Conservation (phyloP, 1,140 invertebrate species). For the Spodoptera frugiperda region DNA sequence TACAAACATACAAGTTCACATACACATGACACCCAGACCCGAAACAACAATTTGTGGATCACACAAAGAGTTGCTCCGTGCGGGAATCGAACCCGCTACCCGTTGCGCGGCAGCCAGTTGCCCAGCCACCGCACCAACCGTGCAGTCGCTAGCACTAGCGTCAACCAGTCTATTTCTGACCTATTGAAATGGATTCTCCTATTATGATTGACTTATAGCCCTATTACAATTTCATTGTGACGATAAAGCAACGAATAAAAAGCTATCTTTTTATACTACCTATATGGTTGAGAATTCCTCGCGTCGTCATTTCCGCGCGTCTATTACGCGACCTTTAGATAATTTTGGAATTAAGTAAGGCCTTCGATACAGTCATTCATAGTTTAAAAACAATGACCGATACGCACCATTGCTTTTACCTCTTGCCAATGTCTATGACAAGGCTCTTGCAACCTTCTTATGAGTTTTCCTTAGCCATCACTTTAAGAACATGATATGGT, state of each 20-base stretch:
- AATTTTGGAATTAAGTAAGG: slow-evolving; percentile 15
- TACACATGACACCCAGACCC: no score
- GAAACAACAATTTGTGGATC: no score
- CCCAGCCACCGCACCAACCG: no score
- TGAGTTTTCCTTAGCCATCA: slow-evolving; percentile 27
- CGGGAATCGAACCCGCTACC: no score
- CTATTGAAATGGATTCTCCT: neutral
- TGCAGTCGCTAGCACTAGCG: neutral
- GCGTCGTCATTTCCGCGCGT: neutral
- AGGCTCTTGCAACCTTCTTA: slow-evolving; percentile 12
- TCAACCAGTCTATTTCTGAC: neutral
- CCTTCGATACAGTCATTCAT: slow-evolving; percentile 21
- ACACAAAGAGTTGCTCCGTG: no score
- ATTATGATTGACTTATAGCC: neutral
- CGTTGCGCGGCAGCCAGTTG: no score
- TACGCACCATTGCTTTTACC: slow-evolving; percentile 17
- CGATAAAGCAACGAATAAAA: neutral
- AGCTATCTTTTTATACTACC: no score
- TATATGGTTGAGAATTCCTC: neutral
- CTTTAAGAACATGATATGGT: neutral
- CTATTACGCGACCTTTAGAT: neutral
- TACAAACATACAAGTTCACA: no score
- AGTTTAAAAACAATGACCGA: slow-evolving; percentile 2
- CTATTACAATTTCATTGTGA: neutral
- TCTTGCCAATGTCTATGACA: slow-evolving; percentile 44